Evolutionary conservation across 2,888 invertebrate genomes (phyloP).

Genomic region (Synergus gifuensis): DNA sequence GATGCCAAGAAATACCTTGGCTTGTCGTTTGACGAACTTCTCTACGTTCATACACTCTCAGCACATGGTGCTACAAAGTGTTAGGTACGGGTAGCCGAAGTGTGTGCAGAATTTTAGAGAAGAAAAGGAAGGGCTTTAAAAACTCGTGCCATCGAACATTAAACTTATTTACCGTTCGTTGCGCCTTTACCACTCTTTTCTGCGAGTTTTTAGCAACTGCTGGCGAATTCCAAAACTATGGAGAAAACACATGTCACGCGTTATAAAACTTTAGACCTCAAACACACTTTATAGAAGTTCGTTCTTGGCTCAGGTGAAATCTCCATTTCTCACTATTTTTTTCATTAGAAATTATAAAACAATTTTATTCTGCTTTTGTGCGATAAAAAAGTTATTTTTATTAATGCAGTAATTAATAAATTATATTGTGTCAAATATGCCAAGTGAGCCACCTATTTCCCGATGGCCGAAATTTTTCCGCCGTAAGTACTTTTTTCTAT

Average conservation of each 20-base stretch:
- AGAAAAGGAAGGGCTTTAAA: neutral
- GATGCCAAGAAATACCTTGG: constrained; percentile 15
- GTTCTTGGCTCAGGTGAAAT: neutral
- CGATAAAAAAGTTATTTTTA: neutral
- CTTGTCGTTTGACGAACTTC: constrained; percentile 19
- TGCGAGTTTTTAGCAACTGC: constrained; percentile 10
- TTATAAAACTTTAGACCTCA: constrained; percentile 18
- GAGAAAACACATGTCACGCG: constrained; percentile 28
- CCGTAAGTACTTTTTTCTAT: too few species aligned
- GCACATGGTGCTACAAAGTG: constrained; percentile 23
- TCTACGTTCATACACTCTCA: constrained; percentile 23
- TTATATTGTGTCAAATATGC: too few species aligned
- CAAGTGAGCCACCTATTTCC: too few species aligned
- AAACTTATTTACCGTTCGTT: constrained; percentile 43
- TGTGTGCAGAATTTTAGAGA: constrained; percentile 4
- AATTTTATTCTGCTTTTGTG: neutral
- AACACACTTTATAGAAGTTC: neutral
- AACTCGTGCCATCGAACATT: constrained; percentile 43
- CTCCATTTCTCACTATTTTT: neutral
- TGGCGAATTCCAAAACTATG: constrained; percentile 15
- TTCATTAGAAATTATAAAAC: neutral
- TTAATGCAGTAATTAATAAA: too few species aligned
- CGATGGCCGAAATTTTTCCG: too few species aligned
- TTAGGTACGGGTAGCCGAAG: neutral
- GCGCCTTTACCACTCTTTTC: neutral